Base-by-base conservation (phyloP, 2,888 invertebrate genomes). In the Halictus ligatus region DNA sequence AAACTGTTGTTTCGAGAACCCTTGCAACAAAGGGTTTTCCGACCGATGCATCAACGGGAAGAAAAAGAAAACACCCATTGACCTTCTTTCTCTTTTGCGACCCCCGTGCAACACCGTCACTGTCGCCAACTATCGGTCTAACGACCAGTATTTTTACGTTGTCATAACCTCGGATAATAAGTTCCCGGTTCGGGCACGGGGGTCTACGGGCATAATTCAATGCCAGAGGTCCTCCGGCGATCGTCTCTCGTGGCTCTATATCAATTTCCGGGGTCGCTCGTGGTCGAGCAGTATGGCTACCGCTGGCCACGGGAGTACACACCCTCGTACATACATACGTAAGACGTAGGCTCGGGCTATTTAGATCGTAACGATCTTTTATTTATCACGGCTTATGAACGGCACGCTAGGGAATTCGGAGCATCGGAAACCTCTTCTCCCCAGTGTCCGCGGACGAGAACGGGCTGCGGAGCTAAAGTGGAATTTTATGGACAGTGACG, bases 341-440 rank as follows among this genome's bases (percentile, higher is more conserved):
- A 92, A 93, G 84, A 90, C 88, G 87, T 88, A 79, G 74, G 71
- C 73, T 29, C 13, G 81, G 81, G 76, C 86, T 89, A 88, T 91
- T 80, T 90, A 92, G 92, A 94, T 93, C 93, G 92, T 90, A 91
- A 91, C 88, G 87, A 92, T 93, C 91, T 92, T 93, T 93, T 93
- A 94, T 94, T 94, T 93, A 94, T 94, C 91, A 88, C 80, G 86
- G 88, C 91, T 92, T 93, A 92, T 91, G 90, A 91, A 94, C 91
- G 92, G 91, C 89, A 92, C 92, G 84, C 91, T 48, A 74, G 90
- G 93, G 92, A 92, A 92, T 88, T 89, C 78, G 60, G 21, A 35
- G 86, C 43, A 73, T 74, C 64, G 81, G 82, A 86, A 87, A 86
- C 71, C 80, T n/a, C 29, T 35, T 72, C 78, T 75, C 77, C 43